Evolutionary conservation across 2,113 vertebrate species (phyloP).

Genomic region (Vimba vimba): DNA sequence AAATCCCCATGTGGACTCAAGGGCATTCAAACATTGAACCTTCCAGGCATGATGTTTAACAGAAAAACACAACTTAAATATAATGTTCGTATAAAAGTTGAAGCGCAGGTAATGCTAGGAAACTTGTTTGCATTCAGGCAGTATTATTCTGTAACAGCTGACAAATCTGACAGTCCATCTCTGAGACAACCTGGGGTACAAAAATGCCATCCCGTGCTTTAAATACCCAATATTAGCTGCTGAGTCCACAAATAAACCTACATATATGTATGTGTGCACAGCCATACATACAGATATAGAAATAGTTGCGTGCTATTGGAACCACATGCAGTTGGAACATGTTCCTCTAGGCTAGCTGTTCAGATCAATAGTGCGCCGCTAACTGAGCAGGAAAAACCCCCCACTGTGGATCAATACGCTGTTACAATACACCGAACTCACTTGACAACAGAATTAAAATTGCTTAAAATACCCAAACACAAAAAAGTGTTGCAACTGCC

Average conservation of each 20-base stretch:
- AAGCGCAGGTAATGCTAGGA: not conserved
- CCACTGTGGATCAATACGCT: not conserved
- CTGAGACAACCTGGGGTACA: not conserved
- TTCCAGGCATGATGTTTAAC: not conserved
- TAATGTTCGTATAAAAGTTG: not conserved
- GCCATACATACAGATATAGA: constrained; percentile 2
- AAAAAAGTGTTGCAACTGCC: not conserved
- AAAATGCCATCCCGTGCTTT: constrained; percentile 32
- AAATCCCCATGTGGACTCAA: not conserved
- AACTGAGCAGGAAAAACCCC: not conserved
- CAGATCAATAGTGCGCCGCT: constrained; percentile 5
- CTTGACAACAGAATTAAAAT: not conserved
- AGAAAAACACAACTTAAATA: not conserved
- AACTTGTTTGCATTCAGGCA: not conserved
- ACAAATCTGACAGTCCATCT: constrained; percentile 52
- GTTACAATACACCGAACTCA: not conserved
- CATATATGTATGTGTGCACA: not conserved
- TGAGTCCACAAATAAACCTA: not conserved
- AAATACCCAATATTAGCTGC: not conserved
- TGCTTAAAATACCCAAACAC: not conserved
- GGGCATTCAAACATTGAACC: not conserved
- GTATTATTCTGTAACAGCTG: constrained; percentile 32
- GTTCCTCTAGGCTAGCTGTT: not conserved
- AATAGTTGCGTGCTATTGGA: constrained; percentile 4
- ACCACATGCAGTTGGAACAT: not conserved